Evolutionary conservation across 2,113 vertebrate genomes (phyloP).

Genomic region (Maccullochella peelii): DNA sequence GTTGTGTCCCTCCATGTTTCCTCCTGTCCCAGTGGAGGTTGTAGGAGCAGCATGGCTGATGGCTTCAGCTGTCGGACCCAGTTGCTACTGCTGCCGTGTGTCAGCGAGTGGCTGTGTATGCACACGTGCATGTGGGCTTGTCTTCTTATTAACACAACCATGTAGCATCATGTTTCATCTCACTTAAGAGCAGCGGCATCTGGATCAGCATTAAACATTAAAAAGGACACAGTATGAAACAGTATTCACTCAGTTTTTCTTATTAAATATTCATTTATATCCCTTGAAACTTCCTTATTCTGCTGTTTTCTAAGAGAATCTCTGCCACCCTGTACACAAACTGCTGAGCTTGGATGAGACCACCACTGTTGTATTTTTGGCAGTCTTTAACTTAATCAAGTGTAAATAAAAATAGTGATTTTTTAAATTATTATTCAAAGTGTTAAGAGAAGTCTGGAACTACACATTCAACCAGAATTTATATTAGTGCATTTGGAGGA

Average conservation of each 20-base stretch:
- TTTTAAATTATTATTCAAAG: not conserved
- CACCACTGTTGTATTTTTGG: conserved; percentile 9
- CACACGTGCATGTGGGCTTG: conserved; percentile 28
- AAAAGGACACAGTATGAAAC: conserved; percentile 70
- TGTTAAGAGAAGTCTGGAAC: not conserved
- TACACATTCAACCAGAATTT: conserved; percentile 3
- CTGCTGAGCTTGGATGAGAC: conserved; percentile 18
- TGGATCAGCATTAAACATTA: conserved; percentile 83
- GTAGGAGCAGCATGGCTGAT: conserved; percentile 29
- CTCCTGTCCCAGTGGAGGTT: conserved; percentile 37
- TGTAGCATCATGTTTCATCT: conserved; percentile 74
- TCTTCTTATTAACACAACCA: conserved; percentile 72
- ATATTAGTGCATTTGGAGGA: conserved; percentile 12
- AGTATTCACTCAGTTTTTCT: conserved; percentile 69
- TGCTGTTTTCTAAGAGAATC: conserved; percentile 25
- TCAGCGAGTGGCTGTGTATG: not conserved
- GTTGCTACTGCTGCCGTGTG: conserved; percentile 21
- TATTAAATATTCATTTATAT: conserved; percentile 79
- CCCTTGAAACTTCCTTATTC: conserved; percentile 56
- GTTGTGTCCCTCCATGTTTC: conserved; percentile 1
- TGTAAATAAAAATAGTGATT: conserved; percentile 15
- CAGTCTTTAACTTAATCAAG: not conserved
- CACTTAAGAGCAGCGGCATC: conserved; percentile 81
- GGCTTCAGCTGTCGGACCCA: conserved; percentile 22
- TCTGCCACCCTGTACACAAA: conserved; percentile 27